These are phyloP conservation scores for Alloplasta piceator DNA, from an alignment of 2,888 invertebrate genomes.

Conservation along the genomic window DNA sequence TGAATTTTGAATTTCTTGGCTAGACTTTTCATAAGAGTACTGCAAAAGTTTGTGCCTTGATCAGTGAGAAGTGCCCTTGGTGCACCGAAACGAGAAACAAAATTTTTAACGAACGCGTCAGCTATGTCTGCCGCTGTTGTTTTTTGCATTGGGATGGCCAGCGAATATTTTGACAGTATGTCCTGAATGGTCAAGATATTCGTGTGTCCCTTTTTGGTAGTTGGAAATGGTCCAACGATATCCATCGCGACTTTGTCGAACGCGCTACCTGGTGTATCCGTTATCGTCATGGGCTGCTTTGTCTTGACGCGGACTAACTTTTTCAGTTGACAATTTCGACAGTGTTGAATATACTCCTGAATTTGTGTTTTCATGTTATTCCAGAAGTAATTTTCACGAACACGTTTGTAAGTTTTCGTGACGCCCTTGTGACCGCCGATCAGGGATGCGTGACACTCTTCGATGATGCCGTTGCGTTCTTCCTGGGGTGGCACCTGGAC, in stretches of 20 bases:
- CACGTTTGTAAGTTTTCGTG: slow-evolving; percentile 41
- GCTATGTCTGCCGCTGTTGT: slow-evolving; percentile 9
- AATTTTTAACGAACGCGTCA: not conserved
- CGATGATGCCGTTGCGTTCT: slow-evolving; percentile 5
- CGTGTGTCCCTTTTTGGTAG: not conserved
- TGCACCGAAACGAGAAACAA: too few species aligned
- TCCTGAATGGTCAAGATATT: slow-evolving; percentile 51
- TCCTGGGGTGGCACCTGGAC: not conserved
- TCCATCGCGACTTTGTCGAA: too few species aligned
- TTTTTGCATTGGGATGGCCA: not conserved
- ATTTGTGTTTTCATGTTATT: slow-evolving; percentile 40
- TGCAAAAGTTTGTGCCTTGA: too few species aligned
- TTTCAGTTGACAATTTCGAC: too few species aligned
- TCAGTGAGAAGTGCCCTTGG: too few species aligned
- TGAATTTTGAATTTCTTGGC: too few species aligned
- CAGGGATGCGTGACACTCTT: slow-evolving; percentile 21
- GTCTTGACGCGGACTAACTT: too few species aligned
- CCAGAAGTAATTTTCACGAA: slow-evolving; percentile 45
- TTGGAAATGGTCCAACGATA: slow-evolving; percentile 18
- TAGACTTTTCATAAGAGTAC: too few species aligned
- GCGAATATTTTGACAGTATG: slow-evolving; percentile 35
- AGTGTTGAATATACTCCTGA: slow-evolving; percentile 32
- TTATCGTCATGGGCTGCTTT: too few species aligned
- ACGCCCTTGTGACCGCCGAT: too few species aligned
- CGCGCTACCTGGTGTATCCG: too few species aligned